Conservation (phyloP, 2,888 invertebrate genomes). For the Agriopis aurantiaria region DNA sequence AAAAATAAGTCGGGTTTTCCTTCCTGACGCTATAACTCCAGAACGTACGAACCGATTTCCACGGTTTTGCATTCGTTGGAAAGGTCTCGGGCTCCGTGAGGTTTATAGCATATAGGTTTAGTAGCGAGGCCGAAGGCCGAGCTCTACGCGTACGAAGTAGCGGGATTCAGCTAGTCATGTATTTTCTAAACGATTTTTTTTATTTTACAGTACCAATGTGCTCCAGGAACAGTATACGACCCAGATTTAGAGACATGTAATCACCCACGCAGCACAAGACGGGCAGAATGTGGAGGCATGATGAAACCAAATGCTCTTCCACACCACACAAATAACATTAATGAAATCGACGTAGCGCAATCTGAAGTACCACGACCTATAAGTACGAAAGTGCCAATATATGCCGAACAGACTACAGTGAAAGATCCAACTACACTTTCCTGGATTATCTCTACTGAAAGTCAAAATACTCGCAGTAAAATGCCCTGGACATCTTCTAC, state of each 20-base stretch:
- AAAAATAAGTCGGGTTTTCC: too few species aligned
- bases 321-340: constrained; percentile 62
- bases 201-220: constrained; percentile 89
- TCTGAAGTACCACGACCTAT: constrained; percentile 73
- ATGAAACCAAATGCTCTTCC: constrained; percentile 40
- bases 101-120: too few species aligned
- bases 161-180: too few species aligned
- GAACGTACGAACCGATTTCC: too few species aligned
- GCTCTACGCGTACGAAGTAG: too few species aligned
- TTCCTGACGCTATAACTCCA: too few species aligned
- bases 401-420: constrained; percentile 39
- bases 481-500: constrained; percentile 10
- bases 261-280: constrained; percentile 89
- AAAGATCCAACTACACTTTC: constrained; percentile 21
- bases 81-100: too few species aligned
- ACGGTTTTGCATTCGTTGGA: too few species aligned
- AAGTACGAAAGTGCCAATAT: constrained; percentile 54
- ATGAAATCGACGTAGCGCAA: constrained; percentile 73
- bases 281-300: constrained; percentile 88
- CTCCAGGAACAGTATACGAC: constrained; percentile 91
- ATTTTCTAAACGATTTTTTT: neutral
- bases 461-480: constrained; percentile 27
- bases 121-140: too few species aligned
- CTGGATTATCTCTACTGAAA: constrained; percentile 24
- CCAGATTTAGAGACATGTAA: constrained; percentile 89